These are phyloP conservation scores for Pimpla rufipes DNA, from an alignment of 2,888 invertebrate species.

Conservation along the genomic window DNA sequence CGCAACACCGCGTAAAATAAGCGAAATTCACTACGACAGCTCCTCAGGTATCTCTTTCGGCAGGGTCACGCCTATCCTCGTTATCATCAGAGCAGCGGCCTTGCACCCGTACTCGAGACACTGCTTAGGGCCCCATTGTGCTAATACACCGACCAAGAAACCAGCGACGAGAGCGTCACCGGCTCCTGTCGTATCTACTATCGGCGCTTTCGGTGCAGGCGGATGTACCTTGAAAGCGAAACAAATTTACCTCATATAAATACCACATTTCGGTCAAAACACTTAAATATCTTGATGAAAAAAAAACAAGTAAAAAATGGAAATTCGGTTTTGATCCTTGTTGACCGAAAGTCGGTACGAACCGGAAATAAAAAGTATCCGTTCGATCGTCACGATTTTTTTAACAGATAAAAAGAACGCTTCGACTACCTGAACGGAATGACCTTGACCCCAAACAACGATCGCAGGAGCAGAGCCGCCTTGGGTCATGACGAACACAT, in stretches of 20 bases:
- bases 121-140: constrained; percentile 78
- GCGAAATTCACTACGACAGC: constrained; percentile 69
- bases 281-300: background rate
- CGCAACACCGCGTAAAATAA: background rate
- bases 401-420: no score
- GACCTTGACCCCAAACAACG: constrained; percentile 81
- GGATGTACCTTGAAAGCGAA: constrained; percentile 75
- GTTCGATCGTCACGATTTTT: no score
- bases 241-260: constrained; percentile 1
- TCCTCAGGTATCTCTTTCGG: constrained; percentile 76
- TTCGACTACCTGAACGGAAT: constrained; percentile 76
- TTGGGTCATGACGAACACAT: constrained; percentile 82
- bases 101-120: constrained; percentile 82
- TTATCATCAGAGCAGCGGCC: constrained; percentile 78
- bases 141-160: constrained; percentile 82
- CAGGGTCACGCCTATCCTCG: constrained; percentile 78
- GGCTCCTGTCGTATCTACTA: constrained; percentile 84
- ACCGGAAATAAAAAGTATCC: no score
- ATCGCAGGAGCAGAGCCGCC: constrained; percentile 81
- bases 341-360: no score
- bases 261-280: background rate
- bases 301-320: no score
- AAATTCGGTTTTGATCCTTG: no score
- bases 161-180: constrained; percentile 85
- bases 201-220: constrained; percentile 73